A percentile compares a stretch with the other conserved stretches of the same genome.
Conservation (phyloP, 2,797 vertebrate species). For the Aeoliscus strigatus region DNA sequence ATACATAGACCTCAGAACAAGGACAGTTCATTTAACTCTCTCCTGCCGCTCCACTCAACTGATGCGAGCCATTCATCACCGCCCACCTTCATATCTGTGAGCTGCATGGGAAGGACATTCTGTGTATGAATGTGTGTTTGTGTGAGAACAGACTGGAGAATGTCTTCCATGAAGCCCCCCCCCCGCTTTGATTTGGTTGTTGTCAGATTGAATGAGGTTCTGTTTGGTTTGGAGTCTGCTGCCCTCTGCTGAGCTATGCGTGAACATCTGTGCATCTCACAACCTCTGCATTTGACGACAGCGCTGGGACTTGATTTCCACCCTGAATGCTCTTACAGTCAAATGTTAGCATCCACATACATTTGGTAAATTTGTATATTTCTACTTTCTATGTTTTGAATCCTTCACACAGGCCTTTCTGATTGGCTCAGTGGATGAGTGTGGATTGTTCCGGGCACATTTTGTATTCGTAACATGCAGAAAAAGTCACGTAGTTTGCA, state of each 20-base stretch:
- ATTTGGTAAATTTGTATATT: too few species aligned
- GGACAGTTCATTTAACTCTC: conserved; percentile 75
- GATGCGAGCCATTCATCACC: conserved; percentile 68
- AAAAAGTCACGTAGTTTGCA: too few species aligned
- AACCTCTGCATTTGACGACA: conserved; percentile 1
- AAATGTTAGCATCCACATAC: too few species aligned
- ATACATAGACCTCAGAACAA: conserved; percentile 73
- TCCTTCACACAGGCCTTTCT: too few species aligned
- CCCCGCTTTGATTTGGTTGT: conserved; percentile 33
- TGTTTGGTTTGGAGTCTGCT: conserved; percentile 54
- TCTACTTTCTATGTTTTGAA: too few species aligned
- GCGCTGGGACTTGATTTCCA: too few species aligned
- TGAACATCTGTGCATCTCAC: conserved; percentile 29
- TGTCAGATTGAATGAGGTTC: conserved; percentile 25
- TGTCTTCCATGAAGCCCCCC: conserved; percentile 29
- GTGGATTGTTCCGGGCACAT: too few species aligned
- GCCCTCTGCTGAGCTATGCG: conserved; percentile 66
- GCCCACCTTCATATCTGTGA: conserved; percentile 55
- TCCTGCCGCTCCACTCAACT: conserved; percentile 60
- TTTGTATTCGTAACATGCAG: too few species aligned
- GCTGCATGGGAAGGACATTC: conserved; percentile 38
- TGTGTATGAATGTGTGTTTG: conserved; percentile 13
- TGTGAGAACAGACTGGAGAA: conserved; percentile 48
- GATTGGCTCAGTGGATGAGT: too few species aligned
- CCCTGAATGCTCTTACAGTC: too few species aligned